Evolutionary conservation across 1,140 invertebrate species (phyloP), one percentile per base, ranked within the genome.

Genomic region (Scaptomyza graminum): DNA sequence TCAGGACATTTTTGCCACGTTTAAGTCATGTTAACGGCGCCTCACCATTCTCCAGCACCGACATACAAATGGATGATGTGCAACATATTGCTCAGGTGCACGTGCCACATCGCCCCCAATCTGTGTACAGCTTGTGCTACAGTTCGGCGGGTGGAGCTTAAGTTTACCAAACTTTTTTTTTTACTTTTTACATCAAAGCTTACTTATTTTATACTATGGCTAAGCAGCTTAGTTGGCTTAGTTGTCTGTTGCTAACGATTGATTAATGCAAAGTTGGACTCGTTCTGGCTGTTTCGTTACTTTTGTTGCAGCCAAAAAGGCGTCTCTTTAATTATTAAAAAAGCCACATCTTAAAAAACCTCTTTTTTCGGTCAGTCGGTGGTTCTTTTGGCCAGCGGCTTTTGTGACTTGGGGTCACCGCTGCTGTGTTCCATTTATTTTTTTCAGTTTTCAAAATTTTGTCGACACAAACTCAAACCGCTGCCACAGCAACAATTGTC

Each of bases 41-140:
- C 9, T 90, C 90, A 0, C 90, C 90, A 12, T 91, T 89, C 56
- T 90, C 90, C 16, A 91, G 90, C 68, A 90, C 69, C 7, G 90
- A 91, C 46, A 66, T 91, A 0, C 60, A 76, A 18, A 0, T 78
- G 28, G 90, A 91, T 11, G 83, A 91, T 0, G 74, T 85, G 9
- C 12, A 68, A 13, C 72, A 73, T 39, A 49, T 25, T 0, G 67
- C 52, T 5, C 70, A 66, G n/a, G 51, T 78, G 7, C 82, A 88
- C 51, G 49, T 37, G 9, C 18, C 46, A 6, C 54, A 15, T 8
- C 13, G 44, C 8, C 28, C 51, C 18, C 12, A 52, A 0, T 79
- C 80, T 5, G 4, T 70, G 0, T 72, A 49, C 28, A 72, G 60
- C 15, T 4, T 28, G 2, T 87, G 78, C 49, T 60, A 28, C n/a